Conservation (phyloP, 2,113 vertebrate species). For the Petroica traversi region DNA sequence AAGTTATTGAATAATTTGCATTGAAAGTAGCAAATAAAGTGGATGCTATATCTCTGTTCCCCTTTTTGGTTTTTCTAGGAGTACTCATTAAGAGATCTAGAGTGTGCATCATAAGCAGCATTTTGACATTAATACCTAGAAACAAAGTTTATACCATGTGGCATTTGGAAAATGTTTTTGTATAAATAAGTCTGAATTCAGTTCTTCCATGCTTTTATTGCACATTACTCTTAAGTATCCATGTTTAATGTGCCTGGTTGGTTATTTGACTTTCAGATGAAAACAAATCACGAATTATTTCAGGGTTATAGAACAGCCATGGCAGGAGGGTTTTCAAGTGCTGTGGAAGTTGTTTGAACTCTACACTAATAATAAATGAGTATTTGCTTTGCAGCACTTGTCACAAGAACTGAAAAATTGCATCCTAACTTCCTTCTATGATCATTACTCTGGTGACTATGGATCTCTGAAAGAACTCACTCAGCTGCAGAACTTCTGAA, state of each 20-base stretch:
- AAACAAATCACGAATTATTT: not conserved
- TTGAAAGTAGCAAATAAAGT: not conserved
- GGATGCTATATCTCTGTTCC: not conserved
- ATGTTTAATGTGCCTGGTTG: not conserved
- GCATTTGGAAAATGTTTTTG: not conserved
- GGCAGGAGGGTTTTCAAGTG: not conserved
- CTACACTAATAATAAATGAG: not conserved
- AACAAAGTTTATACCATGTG: not conserved
- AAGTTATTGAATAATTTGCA: not conserved
- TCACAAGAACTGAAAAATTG: not conserved
- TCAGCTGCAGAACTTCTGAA: not conserved
- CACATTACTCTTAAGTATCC: not conserved
- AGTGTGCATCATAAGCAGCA: not conserved
- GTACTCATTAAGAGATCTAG: not conserved
- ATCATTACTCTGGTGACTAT: not conserved
- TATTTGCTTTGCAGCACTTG: not conserved
- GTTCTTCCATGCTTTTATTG: not conserved
- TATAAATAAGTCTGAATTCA: not conserved
- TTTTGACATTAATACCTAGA: not conserved
- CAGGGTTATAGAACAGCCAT: not conserved
- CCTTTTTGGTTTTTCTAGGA: not conserved
- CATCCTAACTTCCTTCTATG: not conserved
- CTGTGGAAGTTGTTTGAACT: not conserved
- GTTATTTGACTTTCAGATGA: not conserved
- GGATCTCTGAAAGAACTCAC: not conserved